Conservation (phyloP, 2,888 invertebrate genomes). For the Dicyrtoma fusca region DNA sequence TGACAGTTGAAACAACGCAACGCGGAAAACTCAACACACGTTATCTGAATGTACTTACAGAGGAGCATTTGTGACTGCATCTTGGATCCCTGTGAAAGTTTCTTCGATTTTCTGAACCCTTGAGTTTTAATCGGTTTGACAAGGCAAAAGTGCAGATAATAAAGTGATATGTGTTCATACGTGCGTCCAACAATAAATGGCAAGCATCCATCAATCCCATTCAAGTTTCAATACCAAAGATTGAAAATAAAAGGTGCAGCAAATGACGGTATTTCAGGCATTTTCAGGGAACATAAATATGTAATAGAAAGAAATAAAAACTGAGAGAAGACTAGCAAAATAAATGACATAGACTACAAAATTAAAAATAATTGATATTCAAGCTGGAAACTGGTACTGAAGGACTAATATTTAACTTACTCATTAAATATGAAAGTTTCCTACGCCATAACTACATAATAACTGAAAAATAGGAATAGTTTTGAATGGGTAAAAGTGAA, state of each 20-base stretch:
- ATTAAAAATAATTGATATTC: no score
- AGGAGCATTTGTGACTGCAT: constrained; percentile 56
- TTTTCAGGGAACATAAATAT: constrained; percentile 6
- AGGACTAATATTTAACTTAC: no score
- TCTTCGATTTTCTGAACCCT: constrained; percentile 57
- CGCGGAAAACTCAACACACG: background rate
- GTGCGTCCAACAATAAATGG: background rate
- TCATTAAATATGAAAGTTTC: no score
- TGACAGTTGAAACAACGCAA: no score
- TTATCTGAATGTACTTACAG: constrained; percentile 53
- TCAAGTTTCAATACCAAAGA: constrained; percentile 11
- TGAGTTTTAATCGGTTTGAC: background rate
- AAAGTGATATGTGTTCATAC: background rate
- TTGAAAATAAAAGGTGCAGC: background rate
- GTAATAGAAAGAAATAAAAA: constrained; percentile 15
- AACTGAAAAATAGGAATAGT: no score
- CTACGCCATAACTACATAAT: no score
- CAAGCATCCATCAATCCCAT: constrained; percentile 15
- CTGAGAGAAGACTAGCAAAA: background rate
- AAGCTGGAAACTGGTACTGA: no score
- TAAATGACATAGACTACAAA: background rate
- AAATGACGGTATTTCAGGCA: background rate
- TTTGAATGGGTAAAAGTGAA: no score
- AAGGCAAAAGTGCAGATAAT: background rate
- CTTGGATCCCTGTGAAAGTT: constrained; percentile 54